phyloP scores from a whole-genome alignment of 1,140 invertebrate genomes.

The Macrotrachela quadricornifera region DNA sequence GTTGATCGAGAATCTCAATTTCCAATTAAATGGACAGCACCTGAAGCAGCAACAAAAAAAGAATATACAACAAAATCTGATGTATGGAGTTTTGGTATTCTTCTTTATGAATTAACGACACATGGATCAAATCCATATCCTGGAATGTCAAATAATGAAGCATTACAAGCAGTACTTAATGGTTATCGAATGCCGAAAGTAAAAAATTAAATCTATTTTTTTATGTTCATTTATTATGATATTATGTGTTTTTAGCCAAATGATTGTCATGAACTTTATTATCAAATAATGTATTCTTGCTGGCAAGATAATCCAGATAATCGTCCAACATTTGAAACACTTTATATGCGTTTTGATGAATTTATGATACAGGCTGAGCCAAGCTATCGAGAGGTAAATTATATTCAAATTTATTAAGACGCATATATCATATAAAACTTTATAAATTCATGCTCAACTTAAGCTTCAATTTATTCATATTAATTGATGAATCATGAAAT shows the following conservation, averaged over 20 bases:
- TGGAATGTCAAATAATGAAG: slow-evolving; percentile 26
- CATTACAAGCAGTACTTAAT: slow-evolving; percentile 4
- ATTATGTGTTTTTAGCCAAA: not conserved
- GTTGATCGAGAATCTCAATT: slow-evolving; percentile 36
- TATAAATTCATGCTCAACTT: no score
- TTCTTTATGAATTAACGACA: slow-evolving; percentile 87
- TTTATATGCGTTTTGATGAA: slow-evolving; percentile 80
- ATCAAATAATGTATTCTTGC: slow-evolving; percentile 61
- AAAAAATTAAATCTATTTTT: no score
- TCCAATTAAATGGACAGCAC: slow-evolving; percentile 82
- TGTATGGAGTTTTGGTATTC: slow-evolving; percentile 96
- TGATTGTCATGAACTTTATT: slow-evolving; percentile 2
- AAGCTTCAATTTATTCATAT: no score
- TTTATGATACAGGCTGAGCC: slow-evolving; percentile 76
- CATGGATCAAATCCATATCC: slow-evolving; percentile 91
- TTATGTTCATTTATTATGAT: no score
- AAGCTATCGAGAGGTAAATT: slow-evolving; percentile 41
- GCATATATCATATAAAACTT: no score
- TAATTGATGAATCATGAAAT: no score
- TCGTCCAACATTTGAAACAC: slow-evolving; percentile 76
- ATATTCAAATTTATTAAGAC: no score
- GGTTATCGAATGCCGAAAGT: slow-evolving; percentile 6
- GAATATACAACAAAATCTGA: slow-evolving; percentile 99
- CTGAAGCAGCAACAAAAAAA: slow-evolving; percentile 90
- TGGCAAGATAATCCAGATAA: slow-evolving; percentile 77